A percentile compares a stretch with the other conserved stretches of the same genome.
phyloP scores from a whole-genome alignment of 2,113 vertebrate species.

The Sisor rabdophorus region DNA sequence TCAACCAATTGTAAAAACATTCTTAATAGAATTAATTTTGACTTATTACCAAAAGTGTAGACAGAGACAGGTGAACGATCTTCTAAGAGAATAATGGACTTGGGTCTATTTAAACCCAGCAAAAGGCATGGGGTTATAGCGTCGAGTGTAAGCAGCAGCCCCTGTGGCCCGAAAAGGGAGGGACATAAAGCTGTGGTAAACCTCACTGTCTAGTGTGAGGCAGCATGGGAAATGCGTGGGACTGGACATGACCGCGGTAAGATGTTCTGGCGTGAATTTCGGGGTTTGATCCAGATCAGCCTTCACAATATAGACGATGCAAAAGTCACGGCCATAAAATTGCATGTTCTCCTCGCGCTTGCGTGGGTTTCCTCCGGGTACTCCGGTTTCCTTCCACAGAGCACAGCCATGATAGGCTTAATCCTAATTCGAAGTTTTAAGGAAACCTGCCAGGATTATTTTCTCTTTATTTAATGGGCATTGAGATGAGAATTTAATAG shows the following conservation, averaged over 20 bases:
- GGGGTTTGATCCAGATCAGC: conserved; percentile 56
- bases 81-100: not conserved
- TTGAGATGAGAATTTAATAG: too few species aligned
- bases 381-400: too few species aligned
- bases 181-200: conserved; percentile 59
- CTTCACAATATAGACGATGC: conserved; percentile 48
- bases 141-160: conserved; percentile 10
- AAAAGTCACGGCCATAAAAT: conserved; percentile 36
- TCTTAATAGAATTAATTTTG: conserved; percentile 35
- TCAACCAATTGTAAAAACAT: not conserved
- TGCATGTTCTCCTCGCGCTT: too few species aligned
- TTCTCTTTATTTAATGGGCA: too few species aligned
- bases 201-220: conserved; percentile 67
- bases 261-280: conserved; percentile 54
- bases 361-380: too few species aligned
- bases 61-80: conserved; percentile 17
- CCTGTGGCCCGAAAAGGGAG: conserved; percentile 44
- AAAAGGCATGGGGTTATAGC: conserved; percentile 48
- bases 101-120: conserved; percentile 1
- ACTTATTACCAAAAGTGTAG: conserved; percentile 22
- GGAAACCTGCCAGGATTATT: too few species aligned
- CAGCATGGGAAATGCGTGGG: conserved; percentile 76
- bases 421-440: too few species aligned
- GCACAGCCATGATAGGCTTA: too few species aligned
- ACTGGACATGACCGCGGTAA: conserved; percentile 52